A percentile compares a stretch with the other conserved stretches of the same genome.
Conservation (phyloP, 2,113 vertebrate species). For the Misgurnus anguillicaudatus region DNA sequence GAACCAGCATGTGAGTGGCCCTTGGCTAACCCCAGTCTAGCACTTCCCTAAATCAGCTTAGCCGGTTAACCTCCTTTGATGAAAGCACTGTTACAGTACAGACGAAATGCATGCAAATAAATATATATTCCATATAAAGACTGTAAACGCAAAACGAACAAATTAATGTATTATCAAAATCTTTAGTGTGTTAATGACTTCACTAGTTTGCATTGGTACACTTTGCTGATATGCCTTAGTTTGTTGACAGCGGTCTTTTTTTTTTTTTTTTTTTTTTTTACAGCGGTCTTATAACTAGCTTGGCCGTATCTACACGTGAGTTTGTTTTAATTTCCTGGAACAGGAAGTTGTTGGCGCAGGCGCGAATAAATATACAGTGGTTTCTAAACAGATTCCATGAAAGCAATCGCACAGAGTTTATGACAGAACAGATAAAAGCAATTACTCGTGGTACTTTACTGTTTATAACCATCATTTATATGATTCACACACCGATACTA, state of each 20-base stretch:
- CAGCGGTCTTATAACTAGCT: slow-evolving; percentile 1
- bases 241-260: neutral
- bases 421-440: neutral
- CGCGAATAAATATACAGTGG: neutral
- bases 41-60: slow-evolving; percentile 54
- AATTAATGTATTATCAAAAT: neutral
- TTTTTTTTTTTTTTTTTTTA: too few species aligned
- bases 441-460: neutral
- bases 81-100: slow-evolving; percentile 4
- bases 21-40: slow-evolving; percentile 58
- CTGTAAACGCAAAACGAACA: neutral
- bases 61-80: slow-evolving; percentile 30
- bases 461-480: slow-evolving; percentile 10
- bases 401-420: slow-evolving; percentile 16
- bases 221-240: neutral
- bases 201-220: neutral
- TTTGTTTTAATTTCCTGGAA: slow-evolving; percentile 71
- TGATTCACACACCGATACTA: slow-evolving; percentile 8
- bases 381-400: slow-evolving; percentile 11
- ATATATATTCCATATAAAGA: neutral
- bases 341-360: slow-evolving; percentile 64
- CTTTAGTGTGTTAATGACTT: neutral
- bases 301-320: slow-evolving; percentile 69
- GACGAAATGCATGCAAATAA: neutral
- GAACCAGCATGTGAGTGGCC: slow-evolving; percentile 45